These are phyloP conservation scores for Lagenorhynchus albirostris DNA, from an alignment of 2,113 vertebrate genomes.

Conservation along the genomic window DNA sequence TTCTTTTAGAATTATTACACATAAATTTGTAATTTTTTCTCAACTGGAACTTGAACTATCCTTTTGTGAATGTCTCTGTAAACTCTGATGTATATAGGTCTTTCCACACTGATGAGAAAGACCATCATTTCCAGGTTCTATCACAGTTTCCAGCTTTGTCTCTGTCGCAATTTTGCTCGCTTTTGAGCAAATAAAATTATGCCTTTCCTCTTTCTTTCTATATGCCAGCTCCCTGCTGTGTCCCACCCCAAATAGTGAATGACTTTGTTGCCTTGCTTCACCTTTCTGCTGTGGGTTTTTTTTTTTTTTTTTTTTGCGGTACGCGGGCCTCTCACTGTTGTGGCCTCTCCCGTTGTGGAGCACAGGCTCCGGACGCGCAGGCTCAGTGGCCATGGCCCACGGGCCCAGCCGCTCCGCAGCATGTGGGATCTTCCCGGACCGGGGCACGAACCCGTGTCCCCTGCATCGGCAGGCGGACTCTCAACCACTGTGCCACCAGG, in stretches of 20 bases:
- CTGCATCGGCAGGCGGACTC: no score
- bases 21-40: not conserved
- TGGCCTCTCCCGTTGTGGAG: no score
- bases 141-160: not conserved
- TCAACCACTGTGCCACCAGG: no score
- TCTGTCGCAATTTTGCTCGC: not conserved
- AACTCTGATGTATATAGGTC: not conserved
- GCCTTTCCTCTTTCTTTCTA: not conserved
- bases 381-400: no score
- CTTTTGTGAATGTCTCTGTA: not conserved
- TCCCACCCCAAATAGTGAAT: not conserved
- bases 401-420: no score
- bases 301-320: no score
- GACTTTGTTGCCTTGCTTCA: not conserved
- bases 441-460: no score
- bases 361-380: no score
- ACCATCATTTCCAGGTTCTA: not conserved
- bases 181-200: not conserved
- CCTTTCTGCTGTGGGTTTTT: not conserved
- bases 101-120: not conserved
- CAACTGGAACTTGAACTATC: not conserved
- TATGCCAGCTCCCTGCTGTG: not conserved
- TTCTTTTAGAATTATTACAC: not conserved
- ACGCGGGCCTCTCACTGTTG: no score
- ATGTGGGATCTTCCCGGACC: no score